Percentiles rank a stretch among this genome's conserved stretches.
phyloP scores from a whole-genome alignment of 2,888 invertebrate species.

The Dryadula phaetusa region DNA sequence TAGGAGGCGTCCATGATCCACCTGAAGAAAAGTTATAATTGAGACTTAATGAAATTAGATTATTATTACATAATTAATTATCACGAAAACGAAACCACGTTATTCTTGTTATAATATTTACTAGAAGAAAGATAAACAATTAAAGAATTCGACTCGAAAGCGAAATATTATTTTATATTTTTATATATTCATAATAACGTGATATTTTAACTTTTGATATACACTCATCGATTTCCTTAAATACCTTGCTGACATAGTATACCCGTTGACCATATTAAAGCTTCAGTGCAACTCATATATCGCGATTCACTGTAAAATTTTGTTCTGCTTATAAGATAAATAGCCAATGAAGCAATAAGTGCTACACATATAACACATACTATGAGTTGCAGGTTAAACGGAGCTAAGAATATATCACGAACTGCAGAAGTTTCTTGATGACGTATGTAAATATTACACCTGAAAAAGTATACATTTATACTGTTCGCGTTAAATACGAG shows the following conservation, averaged over 20 bases:
- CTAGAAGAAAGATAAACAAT: too few species aligned
- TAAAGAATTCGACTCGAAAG: too few species aligned
- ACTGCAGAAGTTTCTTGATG: constrained; percentile 85
- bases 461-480: constrained; percentile 50
- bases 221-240: not conserved
- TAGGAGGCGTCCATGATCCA: constrained; percentile 83
- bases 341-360: constrained; percentile 74
- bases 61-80: not conserved
- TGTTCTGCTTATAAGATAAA: constrained; percentile 78
- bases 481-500: too few species aligned
- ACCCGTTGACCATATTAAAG: constrained; percentile 85
- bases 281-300: constrained; percentile 78
- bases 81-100: not conserved
- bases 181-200: not conserved
- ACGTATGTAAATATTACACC: constrained; percentile 86
- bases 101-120: too few species aligned
- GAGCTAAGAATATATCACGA: constrained; percentile 86
- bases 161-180: not conserved
- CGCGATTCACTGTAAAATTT: constrained; percentile 63
- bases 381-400: constrained; percentile 83
- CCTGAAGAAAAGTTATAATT: constrained; percentile 63
- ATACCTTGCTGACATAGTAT: constrained; percentile 87
- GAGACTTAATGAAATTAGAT: too few species aligned
- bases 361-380: constrained; percentile 81
- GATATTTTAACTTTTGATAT: too few species aligned